phyloP scores from a whole-genome alignment of 1,140 invertebrate species.

The Drosophila virilis region DNA sequence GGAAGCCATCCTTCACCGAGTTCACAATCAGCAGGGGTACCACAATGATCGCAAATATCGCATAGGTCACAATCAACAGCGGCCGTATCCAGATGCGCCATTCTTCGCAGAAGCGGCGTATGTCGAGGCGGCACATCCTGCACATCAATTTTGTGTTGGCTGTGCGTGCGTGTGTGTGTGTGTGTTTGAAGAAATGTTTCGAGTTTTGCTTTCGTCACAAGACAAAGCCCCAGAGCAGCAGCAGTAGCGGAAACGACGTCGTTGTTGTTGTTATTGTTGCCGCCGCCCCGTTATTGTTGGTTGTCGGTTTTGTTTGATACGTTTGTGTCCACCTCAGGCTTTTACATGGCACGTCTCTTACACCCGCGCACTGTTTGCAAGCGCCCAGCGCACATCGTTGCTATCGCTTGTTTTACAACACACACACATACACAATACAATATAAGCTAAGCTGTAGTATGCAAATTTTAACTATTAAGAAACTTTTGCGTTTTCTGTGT shows the following conservation, averaged over 20 bases:
- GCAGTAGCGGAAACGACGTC: slow-evolving; percentile 18
- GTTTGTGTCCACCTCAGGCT: slow-evolving; percentile 8
- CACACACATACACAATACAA: slow-evolving; percentile 14
- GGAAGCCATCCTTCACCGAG: slow-evolving; percentile 89
- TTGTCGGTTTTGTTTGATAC: slow-evolving; percentile 15
- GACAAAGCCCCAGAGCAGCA: slow-evolving; percentile 41
- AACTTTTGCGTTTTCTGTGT: slow-evolving; percentile 31
- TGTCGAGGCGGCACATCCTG: slow-evolving; percentile 66
- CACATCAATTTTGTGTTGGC: slow-evolving; percentile 11
- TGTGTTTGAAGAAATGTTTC: slow-evolving; percentile 10
- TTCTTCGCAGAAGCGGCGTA: slow-evolving; percentile 86
- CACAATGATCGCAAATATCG: slow-evolving; percentile 91
- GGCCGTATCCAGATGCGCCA: slow-evolving; percentile 96
- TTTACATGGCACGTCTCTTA: slow-evolving; percentile 34
- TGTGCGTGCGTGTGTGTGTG: neutral
- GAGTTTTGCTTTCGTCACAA: slow-evolving; percentile 57
- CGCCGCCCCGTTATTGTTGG: slow-evolving; percentile 64
- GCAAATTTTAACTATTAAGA: slow-evolving; percentile 26
- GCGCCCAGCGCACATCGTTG: slow-evolving; percentile 47
- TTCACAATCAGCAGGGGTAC: slow-evolving; percentile 92
- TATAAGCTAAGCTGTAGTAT: slow-evolving; percentile 15
- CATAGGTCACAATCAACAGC: slow-evolving; percentile 91
- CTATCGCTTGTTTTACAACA: slow-evolving; percentile 28
- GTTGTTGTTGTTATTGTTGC: slow-evolving; percentile 35
- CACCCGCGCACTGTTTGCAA: slow-evolving; percentile 37